Evolutionary conservation across 2,888 invertebrate species (phyloP).

Genomic region (Plemyria rubiginata): DNA sequence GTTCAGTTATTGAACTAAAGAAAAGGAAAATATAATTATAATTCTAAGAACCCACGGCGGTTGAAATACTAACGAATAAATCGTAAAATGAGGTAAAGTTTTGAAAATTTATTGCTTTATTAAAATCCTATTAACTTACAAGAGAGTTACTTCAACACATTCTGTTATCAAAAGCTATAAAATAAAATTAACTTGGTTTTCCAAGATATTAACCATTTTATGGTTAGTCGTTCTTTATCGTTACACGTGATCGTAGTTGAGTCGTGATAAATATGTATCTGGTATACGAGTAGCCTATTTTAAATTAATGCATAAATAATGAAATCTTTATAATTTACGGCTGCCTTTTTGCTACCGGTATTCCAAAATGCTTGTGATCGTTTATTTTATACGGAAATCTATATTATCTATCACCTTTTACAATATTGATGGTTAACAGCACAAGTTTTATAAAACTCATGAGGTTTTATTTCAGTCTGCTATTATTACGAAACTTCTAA

Average conservation of each 20-base stretch:
- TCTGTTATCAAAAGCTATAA: constrained; percentile 11
- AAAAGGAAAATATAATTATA: not conserved
- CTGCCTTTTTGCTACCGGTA: constrained; percentile 2
- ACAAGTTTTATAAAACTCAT: too few species aligned
- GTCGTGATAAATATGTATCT: constrained; percentile 16
- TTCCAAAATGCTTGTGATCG: constrained; percentile 3
- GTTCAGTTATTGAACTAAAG: not conserved
- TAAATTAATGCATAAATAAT: constrained; percentile 4
- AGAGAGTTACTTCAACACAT: constrained; percentile 13
- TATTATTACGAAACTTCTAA: too few species aligned
- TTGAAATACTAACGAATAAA: constrained; percentile 16
- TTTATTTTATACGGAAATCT: not conserved
- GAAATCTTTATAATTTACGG: not conserved
- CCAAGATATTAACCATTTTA: constrained; percentile 10
- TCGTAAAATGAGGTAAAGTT: constrained; percentile 22
- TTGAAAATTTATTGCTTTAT: constrained; percentile 32
- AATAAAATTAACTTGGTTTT: constrained; percentile 19
- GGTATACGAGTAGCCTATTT: not conserved
- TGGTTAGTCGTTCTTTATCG: constrained; percentile 3
- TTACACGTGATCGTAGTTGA: constrained; percentile 16
- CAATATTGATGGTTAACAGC: not conserved
- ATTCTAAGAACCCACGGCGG: not conserved
- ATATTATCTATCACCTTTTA: not conserved
- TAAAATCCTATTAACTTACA: constrained; percentile 20
- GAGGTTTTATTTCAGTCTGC: too few species aligned